phyloP scores from a whole-genome alignment of 2,797 vertebrate species.

The Glossophaga mutica region DNA sequence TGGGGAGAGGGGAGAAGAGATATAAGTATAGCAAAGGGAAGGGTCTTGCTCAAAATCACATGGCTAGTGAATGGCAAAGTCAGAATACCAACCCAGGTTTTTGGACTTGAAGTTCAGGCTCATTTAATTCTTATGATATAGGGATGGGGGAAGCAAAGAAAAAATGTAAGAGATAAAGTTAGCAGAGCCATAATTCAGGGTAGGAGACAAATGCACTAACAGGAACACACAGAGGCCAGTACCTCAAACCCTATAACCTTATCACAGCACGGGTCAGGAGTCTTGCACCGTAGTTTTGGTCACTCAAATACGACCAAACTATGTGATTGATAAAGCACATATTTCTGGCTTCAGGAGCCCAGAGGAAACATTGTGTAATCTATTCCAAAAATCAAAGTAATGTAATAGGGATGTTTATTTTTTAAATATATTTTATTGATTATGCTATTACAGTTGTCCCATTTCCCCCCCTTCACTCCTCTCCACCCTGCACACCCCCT shows the following conservation, averaged over 20 bases:
- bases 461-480: too few relatives aligned
- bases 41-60: neutral
- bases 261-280: neutral
- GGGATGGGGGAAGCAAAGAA: neutral
- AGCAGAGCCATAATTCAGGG: neutral
- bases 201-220: neutral
- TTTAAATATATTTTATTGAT: too few relatives aligned
- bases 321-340: neutral
- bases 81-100: neutral
- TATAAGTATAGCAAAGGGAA: neutral
- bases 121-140: neutral
- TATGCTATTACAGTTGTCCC: too few relatives aligned
- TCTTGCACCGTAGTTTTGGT: neutral
- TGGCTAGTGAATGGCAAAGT: neutral
- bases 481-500: too few relatives aligned
- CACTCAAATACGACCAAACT: neutral
- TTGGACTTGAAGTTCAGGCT: neutral
- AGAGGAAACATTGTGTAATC: neutral
- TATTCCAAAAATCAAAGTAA: slow-evolving; percentile 9
- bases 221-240: neutral
- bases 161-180: neutral
- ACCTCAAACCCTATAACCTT: neutral
- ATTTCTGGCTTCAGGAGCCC: neutral
- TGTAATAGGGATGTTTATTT: neutral
- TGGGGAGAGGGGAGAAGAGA: neutral